Evolutionary conservation across 2,888 invertebrate species (phyloP), one percentile per base, ranked within the genome.

Genomic region (Eurytoma adleriae): DNA sequence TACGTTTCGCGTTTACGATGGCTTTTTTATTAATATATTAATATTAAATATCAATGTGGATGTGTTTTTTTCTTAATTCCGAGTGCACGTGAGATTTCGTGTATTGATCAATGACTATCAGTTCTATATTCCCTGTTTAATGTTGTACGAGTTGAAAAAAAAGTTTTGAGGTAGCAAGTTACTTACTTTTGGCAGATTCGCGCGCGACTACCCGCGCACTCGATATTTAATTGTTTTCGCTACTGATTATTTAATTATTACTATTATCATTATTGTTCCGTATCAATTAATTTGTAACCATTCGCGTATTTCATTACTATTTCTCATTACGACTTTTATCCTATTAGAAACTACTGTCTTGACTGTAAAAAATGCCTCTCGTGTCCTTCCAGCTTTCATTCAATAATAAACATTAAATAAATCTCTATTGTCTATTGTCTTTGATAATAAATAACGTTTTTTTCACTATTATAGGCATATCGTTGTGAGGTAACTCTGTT

Each of bases 351-450:
- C 74, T 40, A 59, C 27, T 24, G 30, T 52, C 7, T 78, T 70
- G 67, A 80, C 57, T 80, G 73, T 81, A 79, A 81, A 81, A 82
- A 83, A 83, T 83, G 83, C 82, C 78, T 73, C 78, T 80, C 54
- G 54, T 72, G 67, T 82, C 18, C 68, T 78, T 40, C 57, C 76
- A 79, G 82, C 83, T 80, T 40, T 83, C 76, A 77, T 83, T 83
- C 76, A 79, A 78, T 73, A 86, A 84, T 87, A 88, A 88, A 88
- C 85, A 87, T 85, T 89, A 89, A 89, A 88, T 88, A 87, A 88
- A 87, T 85, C 85, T 87, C 86, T 89, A 87, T 86, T 84, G 85
- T 85, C 88, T 89, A 88, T 88, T 89, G 89, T 89, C 89, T 88
- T 86, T 87, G 86, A 88, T 89, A 88, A 40, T 88, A 88, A 88